Percentiles rank a stretch among this genome's conserved stretches.
Conservation (phyloP, 2,888 invertebrate species). For the Holacanthella duospinosa region DNA sequence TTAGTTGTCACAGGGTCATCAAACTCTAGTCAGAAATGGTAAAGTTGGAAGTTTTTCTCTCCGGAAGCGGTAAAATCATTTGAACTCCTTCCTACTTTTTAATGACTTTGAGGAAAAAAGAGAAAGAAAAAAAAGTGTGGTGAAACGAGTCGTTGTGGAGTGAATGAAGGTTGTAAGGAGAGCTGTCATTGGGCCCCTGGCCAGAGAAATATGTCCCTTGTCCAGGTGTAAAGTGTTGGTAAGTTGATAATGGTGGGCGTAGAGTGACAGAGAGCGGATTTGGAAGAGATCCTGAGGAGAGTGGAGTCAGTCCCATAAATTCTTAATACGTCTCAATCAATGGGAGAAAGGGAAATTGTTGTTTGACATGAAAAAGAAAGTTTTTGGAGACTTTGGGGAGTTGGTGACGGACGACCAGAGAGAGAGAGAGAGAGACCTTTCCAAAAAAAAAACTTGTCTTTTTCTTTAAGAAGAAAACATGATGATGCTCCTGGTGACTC, state of each 20-base stretch:
- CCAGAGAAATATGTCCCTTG: not conserved
- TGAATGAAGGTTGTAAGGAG: not conserved
- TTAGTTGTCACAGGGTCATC: no score
- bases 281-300: not conserved
- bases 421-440: no score
- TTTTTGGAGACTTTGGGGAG: constrained; percentile 1
- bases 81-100: no score
- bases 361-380: constrained; percentile 6
- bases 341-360: constrained; percentile 6
- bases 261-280: not conserved
- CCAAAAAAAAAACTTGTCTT: not conserved
- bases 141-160: no score
- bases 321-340: constrained; percentile 5
- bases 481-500: not conserved
- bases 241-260: not conserved
- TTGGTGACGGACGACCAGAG: constrained; percentile 4
- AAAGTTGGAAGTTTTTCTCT: no score
- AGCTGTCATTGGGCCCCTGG: not conserved
- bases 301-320: not conserved
- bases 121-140: no score
- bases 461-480: not conserved
- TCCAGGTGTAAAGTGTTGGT: not conserved
- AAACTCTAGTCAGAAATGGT: no score
- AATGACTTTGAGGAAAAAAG: no score
- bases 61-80: no score